These are phyloP conservation scores for Seladonia tumulorum DNA, from an alignment of 2,888 invertebrate genomes.

Conservation along the genomic window DNA sequence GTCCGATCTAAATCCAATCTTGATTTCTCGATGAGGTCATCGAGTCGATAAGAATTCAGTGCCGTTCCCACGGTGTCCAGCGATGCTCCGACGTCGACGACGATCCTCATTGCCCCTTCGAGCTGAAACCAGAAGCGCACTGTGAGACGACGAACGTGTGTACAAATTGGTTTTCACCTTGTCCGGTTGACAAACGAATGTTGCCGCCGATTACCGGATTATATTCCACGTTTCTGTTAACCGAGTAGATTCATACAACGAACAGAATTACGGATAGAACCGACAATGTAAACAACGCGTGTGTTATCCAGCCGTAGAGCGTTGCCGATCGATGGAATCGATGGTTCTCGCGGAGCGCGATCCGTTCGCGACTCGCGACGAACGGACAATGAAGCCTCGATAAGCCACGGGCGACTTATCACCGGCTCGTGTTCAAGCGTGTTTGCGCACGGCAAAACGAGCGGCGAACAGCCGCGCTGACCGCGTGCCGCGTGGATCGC, in stretches of 20 bases:
- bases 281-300: neutral
- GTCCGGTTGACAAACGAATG: neutral
- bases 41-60: neutral
- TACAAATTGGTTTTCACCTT: neutral
- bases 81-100: neutral
- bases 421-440: neutral
- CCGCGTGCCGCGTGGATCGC: constrained; percentile 16
- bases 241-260: neutral
- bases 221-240: neutral
- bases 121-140: constrained; percentile 23
- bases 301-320: neutral
- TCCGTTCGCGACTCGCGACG: neutral
- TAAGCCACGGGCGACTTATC: constrained; percentile 2
- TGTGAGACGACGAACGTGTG: neutral
- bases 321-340: neutral
- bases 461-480: neutral
- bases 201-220: neutral
- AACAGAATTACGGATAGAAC: neutral
- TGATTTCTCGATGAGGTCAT: constrained; percentile 7
- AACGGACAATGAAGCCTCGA: neutral
- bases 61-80: neutral
- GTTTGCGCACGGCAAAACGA: neutral
- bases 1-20: neutral
- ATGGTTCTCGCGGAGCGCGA: neutral
- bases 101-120: constrained; percentile 20